Evolutionary conservation across 2,113 vertebrate species (phyloP), one percentile per base, ranked within the genome.

Genomic region (Pygoscelis antarcticus): DNA sequence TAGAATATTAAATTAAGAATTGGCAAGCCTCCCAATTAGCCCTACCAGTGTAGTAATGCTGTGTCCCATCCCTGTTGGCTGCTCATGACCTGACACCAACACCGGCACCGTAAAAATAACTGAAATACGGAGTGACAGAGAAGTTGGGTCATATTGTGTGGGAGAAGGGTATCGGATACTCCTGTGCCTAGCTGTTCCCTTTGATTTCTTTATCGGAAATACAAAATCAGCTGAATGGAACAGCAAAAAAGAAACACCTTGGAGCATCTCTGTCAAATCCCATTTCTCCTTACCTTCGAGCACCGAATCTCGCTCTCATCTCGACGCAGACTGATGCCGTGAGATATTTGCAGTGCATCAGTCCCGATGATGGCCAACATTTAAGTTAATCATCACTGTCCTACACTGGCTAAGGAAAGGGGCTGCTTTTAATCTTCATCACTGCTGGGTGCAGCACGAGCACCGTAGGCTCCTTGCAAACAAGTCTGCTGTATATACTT

Each of bases 291-390:
- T 32, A 8, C 40, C 62, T 76, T 8, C 22, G 16, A 69, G 85
- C 70, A 18, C 55, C 0, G 51, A 19, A 16, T 38, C 60, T 69
- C 72, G 32, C 34, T 23, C 44, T 40, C 52, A 22, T n/a, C 84
- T 46, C 49, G 4, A 11, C 66, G 25, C 23, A 8, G 32, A 4
- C 47, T 27, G 64, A 61, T 0, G 2, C 40, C 0, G 2, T 2
- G 75, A 74, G 75, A 6, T 22, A 11, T 25, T 1, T 65, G 70
- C 70, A 78, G 65, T 2, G 25, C n/a, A 68, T 29, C 36, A 5
- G 32, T 20, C 49, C 69, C 0, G 4, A 25, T 64, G 13, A 57
- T 1, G 26, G 86, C 42, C 78, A 68, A 8, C 46, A 29, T 1
- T 7, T 7, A 47, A 23, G 23, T 42, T 42, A 20, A 74, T 29